These are phyloP conservation scores for Callyntrura guangdongensis DNA, from an alignment of 2,888 invertebrate genomes.

Conservation along the genomic window DNA sequence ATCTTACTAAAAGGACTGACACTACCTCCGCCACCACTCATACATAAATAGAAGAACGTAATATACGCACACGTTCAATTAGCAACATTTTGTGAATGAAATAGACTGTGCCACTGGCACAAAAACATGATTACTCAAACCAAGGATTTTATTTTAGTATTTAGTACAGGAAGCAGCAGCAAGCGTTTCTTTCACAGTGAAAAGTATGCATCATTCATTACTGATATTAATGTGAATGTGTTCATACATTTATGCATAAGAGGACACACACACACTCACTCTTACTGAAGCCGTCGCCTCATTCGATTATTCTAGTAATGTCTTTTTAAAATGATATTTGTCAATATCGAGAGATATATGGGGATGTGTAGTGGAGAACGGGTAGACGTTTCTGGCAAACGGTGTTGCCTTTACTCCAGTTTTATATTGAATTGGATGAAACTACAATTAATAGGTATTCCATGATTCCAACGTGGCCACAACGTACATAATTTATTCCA, in stretches of 20 bases:
- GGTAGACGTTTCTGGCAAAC: neutral
- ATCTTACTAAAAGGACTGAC: neutral
- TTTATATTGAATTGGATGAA: neutral
- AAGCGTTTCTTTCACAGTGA: conserved; percentile 31
- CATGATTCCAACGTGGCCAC: neutral
- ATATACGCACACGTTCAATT: neutral
- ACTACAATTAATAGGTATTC: neutral
- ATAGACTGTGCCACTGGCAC: neutral
- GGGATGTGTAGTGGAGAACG: neutral
- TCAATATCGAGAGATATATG: neutral
- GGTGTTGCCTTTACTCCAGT: neutral
- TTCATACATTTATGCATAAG: conserved; percentile 26
- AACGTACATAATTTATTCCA: neutral
- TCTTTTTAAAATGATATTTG: neutral
- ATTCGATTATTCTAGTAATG: conserved; percentile 25
- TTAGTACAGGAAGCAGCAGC: conserved; percentile 25
- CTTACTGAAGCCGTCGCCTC: conserved; percentile 27
- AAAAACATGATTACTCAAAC: conserved; percentile 48
- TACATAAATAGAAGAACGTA: neutral
- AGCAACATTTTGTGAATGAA: conserved; percentile 69
- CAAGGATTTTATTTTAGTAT: conserved; percentile 7
- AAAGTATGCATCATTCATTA: conserved; percentile 46
- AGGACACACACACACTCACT: neutral
- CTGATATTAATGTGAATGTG: conserved; percentile 12
- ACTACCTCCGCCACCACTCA: neutral